Conservation (phyloP, 1,140 invertebrate species). For the Melitaea cinxia region DNA sequence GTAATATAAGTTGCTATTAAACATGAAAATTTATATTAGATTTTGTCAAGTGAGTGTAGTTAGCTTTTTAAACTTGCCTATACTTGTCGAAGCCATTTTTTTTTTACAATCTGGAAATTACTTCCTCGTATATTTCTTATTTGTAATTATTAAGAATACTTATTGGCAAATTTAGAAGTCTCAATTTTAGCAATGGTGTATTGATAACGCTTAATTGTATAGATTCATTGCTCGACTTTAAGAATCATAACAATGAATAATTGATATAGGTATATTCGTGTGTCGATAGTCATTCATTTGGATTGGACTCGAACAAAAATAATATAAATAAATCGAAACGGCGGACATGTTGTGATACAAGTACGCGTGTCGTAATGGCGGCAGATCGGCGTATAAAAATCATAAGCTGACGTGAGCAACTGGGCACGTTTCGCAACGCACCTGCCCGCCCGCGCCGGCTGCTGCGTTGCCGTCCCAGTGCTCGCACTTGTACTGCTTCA, state of each 20-base stretch:
- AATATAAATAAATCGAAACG: slow-evolving; percentile 17
- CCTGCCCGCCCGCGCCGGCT: slow-evolving; percentile 43
- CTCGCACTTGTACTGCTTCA: slow-evolving; percentile 3
- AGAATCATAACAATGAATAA: not conserved
- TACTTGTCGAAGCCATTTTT: too few species aligned
- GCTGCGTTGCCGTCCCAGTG: slow-evolving; percentile 14
- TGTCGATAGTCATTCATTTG: not conserved
- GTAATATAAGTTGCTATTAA: not conserved
- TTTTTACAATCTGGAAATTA: too few species aligned
- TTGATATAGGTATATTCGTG: not conserved
- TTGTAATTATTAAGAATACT: too few species aligned
- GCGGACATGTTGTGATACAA: slow-evolving; percentile 52
- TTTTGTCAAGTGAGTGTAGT: too few species aligned
- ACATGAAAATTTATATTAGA: slow-evolving; percentile 7
- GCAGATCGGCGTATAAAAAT: slow-evolving; percentile 64
- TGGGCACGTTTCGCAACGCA: slow-evolving; percentile 56
- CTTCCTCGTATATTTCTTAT: too few species aligned
- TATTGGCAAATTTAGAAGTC: too few species aligned
- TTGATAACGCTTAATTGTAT: too few species aligned
- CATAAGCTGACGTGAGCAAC: slow-evolving; percentile 52
- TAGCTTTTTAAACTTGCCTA: too few species aligned
- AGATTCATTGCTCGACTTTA: too few species aligned
- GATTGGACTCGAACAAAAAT: slow-evolving; percentile 4
- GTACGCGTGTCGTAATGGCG: slow-evolving; percentile 63
- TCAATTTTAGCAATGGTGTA: too few species aligned